phyloP scores from a whole-genome alignment of 2,888 invertebrate genomes.

The Chesias legatella region DNA sequence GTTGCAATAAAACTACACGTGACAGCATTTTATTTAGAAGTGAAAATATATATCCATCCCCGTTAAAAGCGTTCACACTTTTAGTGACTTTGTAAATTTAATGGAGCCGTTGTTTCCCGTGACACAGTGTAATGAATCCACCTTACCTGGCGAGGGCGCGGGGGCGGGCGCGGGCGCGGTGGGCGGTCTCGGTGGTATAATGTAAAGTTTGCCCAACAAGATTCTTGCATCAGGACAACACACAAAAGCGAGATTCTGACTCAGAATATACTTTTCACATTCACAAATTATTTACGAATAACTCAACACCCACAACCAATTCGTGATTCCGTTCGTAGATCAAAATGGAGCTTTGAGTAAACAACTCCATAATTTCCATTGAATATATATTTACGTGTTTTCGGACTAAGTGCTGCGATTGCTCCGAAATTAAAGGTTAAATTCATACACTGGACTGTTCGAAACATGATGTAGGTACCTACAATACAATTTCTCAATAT shows the following conservation, averaged over 20 bases:
- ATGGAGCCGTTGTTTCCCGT: conserved; percentile 31
- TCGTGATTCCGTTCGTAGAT: background rate
- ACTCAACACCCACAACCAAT: background rate
- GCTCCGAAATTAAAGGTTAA: too few species aligned
- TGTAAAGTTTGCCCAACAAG: conserved; percentile 36
- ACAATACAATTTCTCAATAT: too few species aligned
- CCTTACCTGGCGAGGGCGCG: conserved; percentile 4
- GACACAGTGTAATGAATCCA: conserved; percentile 26
- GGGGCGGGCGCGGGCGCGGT: conserved; percentile 9
- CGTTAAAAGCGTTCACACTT: conserved; percentile 6
- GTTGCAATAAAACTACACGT: too few species aligned
- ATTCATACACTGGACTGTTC: too few species aligned
- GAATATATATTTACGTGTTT: conserved; percentile 2
- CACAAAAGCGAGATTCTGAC: conserved; percentile 14
- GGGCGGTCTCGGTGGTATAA: conserved; percentile 35
- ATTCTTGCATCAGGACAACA: conserved; percentile 34
- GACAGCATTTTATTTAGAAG: too few species aligned
- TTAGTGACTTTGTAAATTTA: conserved; percentile 14
- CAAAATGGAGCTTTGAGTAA: background rate
- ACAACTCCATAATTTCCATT: background rate
- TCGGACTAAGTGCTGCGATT: background rate
- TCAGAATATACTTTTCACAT: background rate
- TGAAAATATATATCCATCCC: too few species aligned
- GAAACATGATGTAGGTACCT: too few species aligned
- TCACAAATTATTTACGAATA: background rate